A percentile compares a stretch with the other conserved stretches of the same genome.
Conservation (phyloP, 2,888 invertebrate species). For the Podotricha telesiphe region DNA sequence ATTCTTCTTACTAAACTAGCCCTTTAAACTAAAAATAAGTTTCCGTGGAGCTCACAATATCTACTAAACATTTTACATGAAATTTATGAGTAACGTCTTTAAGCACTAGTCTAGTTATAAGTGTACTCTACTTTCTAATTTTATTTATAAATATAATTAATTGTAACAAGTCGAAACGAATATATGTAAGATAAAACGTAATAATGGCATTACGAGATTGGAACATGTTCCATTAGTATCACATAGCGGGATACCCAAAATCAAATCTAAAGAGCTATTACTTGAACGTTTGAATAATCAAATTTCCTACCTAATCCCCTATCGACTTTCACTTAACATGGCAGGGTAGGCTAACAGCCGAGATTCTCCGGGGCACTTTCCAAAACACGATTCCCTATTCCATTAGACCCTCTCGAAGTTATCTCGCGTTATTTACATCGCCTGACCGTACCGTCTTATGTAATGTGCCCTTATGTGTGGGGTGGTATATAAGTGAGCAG, state of each 20-base stretch:
- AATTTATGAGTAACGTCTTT: too few species aligned
- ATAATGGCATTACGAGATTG: background rate
- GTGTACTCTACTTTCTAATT: too few species aligned
- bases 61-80: too few species aligned
- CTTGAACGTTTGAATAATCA: conserved; percentile 65
- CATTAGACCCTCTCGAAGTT: conserved; percentile 82
- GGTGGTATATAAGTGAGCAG: conserved; percentile 71
- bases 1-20: too few species aligned
- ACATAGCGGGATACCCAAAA: conserved; percentile 25
- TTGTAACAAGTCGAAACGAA: too few species aligned
- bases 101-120: too few species aligned
- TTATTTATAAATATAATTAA: too few species aligned
- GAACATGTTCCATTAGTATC: background rate
- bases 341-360: conserved; percentile 66
- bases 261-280: conserved; percentile 36
- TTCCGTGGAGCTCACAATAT: too few species aligned
- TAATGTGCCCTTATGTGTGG: conserved; percentile 74
- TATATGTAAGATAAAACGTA: background rate
- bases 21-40: too few species aligned
- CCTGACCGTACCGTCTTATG: conserved; percentile 82
- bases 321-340: conserved; percentile 79
- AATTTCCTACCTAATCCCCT: conserved; percentile 72
- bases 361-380: conserved; percentile 79
- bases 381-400: conserved; percentile 81
- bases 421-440: conserved; percentile 83